A percentile compares a stretch with the other conserved stretches of the same genome.
These are phyloP conservation scores for Drosophila nigrodunni DNA, from an alignment of 1,140 invertebrate genomes.

Conservation along the genomic window DNA sequence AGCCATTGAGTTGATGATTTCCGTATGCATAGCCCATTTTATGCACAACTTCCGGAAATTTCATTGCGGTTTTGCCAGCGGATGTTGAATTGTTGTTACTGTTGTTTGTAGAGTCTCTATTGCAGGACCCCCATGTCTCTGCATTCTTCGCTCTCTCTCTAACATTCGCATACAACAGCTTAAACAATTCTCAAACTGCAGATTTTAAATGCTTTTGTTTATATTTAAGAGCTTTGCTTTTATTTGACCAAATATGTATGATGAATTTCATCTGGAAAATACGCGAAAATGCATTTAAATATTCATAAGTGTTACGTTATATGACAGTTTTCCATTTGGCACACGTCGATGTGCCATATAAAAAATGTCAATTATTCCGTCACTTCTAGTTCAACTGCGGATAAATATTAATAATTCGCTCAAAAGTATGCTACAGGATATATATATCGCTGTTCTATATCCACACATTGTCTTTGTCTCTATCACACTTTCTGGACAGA, in stretches of 20 bases:
- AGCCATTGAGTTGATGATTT: slow-evolving; percentile 84
- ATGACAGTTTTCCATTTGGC: slow-evolving; percentile 13
- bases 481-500: slow-evolving; percentile 26
- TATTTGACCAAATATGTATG: neutral
- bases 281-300: slow-evolving; percentile 25
- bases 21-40: slow-evolving; percentile 83
- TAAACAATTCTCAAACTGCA: slow-evolving; percentile 27
- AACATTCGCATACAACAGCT: neutral
- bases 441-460: neutral
- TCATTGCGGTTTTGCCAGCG: slow-evolving; percentile 81
- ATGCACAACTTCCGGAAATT: slow-evolving; percentile 84
- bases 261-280: slow-evolving; percentile 24
- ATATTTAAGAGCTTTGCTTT: slow-evolving; percentile 14
- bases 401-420: slow-evolving; percentile 48
- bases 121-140: slow-evolving; percentile 7
- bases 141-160: neutral
- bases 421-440: slow-evolving; percentile 60
- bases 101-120: slow-evolving; percentile 31
- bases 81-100: slow-evolving; percentile 56
- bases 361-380: too few relatives aligned
- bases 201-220: slow-evolving; percentile 41
- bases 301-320: slow-evolving; percentile 20
- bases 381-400: too few relatives aligned
- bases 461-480: neutral
- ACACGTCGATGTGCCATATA: neutral